Percentiles rank a stretch among this genome's conserved stretches.
These are phyloP conservation scores for Mycteria americana DNA, from an alignment of 2,797 vertebrate species.

Conservation along the genomic window DNA sequence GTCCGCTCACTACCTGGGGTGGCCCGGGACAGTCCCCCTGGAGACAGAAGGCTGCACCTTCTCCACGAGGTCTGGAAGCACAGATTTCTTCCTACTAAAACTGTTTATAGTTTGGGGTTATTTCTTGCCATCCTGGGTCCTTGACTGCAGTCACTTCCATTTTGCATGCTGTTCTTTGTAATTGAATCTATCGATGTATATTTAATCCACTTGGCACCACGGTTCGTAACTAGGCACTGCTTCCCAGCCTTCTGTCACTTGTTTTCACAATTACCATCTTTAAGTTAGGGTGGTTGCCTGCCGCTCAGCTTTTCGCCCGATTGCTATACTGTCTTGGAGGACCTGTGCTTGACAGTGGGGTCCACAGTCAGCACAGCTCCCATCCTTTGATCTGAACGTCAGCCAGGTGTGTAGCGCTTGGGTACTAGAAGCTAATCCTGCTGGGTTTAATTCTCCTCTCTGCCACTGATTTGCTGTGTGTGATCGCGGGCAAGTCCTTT, in stretches of 20 bases:
- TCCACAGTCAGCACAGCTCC: background rate
- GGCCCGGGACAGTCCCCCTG: background rate
- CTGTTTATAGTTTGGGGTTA: background rate
- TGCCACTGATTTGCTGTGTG: slow-evolving; percentile 30
- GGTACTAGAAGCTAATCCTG: background rate
- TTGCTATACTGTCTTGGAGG: background rate
- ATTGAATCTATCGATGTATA: slow-evolving; percentile 55
- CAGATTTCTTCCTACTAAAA: background rate
- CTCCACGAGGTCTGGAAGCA: background rate
- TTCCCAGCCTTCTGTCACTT: slow-evolving; percentile 58
- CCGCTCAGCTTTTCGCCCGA: background rate
- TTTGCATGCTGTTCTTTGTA: slow-evolving; percentile 46
- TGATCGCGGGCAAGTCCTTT: slow-evolving; percentile 45
- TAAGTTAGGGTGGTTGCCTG: slow-evolving; percentile 24
- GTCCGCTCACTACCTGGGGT: background rate
- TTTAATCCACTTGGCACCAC: slow-evolving; percentile 55
- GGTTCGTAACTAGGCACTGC: slow-evolving; percentile 46
- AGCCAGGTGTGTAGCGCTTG: slow-evolving; percentile 7
- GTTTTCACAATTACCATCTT: slow-evolving; percentile 48
- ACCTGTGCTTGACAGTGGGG: background rate
- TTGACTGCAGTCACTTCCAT: slow-evolving; percentile 35
- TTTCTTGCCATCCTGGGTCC: background rate
- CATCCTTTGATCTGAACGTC: background rate
- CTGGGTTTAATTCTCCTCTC: slow-evolving; percentile 33
- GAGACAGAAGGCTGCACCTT: background rate